A percentile compares a stretch with the other conserved stretches of the same genome.
Evolutionary conservation across 1,140 invertebrate species (phyloP).

Genomic region (Panagrolaimus sp.): DNA sequence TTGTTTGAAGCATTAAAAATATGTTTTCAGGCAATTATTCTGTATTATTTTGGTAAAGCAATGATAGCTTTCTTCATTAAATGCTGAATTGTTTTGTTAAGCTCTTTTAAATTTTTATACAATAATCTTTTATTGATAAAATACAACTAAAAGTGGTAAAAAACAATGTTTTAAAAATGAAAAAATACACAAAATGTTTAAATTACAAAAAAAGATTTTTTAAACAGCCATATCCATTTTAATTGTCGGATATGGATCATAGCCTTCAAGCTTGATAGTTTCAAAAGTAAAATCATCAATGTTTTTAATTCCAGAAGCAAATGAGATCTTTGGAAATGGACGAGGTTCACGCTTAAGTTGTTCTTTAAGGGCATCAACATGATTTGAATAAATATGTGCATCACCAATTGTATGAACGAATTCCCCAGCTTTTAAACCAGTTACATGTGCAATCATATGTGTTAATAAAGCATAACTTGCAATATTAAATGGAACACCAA

Average conservation of each 20-base stretch:
- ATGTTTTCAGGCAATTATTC: too few relatives aligned
- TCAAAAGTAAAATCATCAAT: slow-evolving; percentile 77
- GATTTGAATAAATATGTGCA: slow-evolving; percentile 89
- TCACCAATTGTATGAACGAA: slow-evolving; percentile 94
- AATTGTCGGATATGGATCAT: slow-evolving; percentile 83
- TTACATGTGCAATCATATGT: slow-evolving; percentile 91
- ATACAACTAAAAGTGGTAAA: neutral
- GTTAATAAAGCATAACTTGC: slow-evolving; percentile 91
- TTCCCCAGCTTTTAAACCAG: slow-evolving; percentile 80
- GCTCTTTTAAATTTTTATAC: too few relatives aligned
- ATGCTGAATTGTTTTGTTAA: too few relatives aligned
- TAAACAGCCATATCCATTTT: slow-evolving; percentile 92
- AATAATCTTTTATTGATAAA: too few relatives aligned
- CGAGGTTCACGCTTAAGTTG: slow-evolving; percentile 71
- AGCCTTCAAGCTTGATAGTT: slow-evolving; percentile 80
- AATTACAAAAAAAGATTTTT: slow-evolving; percentile 48
- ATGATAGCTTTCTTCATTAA: too few relatives aligned
- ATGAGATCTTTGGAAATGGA: slow-evolving; percentile 68
- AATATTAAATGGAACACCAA: slow-evolving; percentile 98
- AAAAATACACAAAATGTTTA: neutral
- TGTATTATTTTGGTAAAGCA: too few relatives aligned
- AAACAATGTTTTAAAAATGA: neutral
- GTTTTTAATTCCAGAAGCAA: slow-evolving; percentile 63
- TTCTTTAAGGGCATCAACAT: slow-evolving; percentile 73
- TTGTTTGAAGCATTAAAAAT: too few relatives aligned